Base-by-base conservation (phyloP, 2,888 invertebrate species). In the Habrosyne pyritoides region DNA sequence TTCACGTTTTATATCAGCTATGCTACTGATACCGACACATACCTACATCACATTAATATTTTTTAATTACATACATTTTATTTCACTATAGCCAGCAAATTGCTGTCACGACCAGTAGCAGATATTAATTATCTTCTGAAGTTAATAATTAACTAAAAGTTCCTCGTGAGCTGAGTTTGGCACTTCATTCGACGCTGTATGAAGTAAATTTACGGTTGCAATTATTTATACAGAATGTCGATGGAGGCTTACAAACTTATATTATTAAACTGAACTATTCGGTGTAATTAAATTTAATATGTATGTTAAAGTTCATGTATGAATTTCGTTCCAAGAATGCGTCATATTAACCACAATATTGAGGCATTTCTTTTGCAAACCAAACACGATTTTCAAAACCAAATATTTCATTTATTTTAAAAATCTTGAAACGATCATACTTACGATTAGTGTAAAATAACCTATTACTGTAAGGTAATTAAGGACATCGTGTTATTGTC, bases 111-210 rank as follows among this genome's bases (percentile, higher is more conserved):
- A 65, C 64, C 82, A 79, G 73, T 69, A 69, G 66, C 66, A 73
- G 77, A 84, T 86, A 86, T 88, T 85, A 86, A 88, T 87, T 86
- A 86, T 84, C 83, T 79, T 79, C 74, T 69, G 69, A 85, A 88
- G 75, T 89, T 85, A 79, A 84, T 88, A 84, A 88, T 88, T 85
- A 87, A 87, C 83, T 87, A 80, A 77, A 83, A 87, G 77, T 88
- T 86, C 53, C 72, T 68, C 75, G 72, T 77, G 69, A 77, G 76
- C 84, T 81, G 84, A 86, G 82, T 86, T 87, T 86, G 86, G 77
- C 84, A 84, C 76, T 83, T 81, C 75, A 77, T 75, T 81, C 73
- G 60, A 65, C 72, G 77, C 71, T 68, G 71, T 76, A 71, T 67
- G 71, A 75, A 79, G 77, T 83, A 77, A 85, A 84, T 84, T 86